Evolutionary conservation across 2,113 vertebrate species (phyloP).

Genomic region (Gadus macrocephalus): DNA sequence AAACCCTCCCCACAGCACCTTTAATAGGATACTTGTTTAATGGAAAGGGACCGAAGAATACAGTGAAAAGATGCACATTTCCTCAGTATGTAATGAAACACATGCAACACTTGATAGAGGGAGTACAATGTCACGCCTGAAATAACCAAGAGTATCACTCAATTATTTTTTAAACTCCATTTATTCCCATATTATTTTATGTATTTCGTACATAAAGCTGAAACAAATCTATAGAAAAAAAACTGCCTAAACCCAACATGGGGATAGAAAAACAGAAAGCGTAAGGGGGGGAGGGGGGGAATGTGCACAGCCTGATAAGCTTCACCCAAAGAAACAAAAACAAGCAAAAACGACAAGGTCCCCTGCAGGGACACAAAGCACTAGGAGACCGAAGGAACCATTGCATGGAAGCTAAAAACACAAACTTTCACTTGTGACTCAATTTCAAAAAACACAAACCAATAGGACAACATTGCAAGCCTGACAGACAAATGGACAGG

Average conservation of each 20-base stretch:
- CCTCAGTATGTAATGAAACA: background rate
- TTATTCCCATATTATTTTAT: constrained; percentile 37
- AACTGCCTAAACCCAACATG: constrained; percentile 37
- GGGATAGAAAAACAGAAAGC: constrained; percentile 13
- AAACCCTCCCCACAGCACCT: no score
- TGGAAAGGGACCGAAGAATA: no score
- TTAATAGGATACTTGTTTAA: no score
- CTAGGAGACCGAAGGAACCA: constrained; percentile 36
- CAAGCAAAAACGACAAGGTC: constrained; percentile 19
- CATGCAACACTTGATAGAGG: background rate
- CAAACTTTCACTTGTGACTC: background rate
- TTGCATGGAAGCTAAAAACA: constrained; percentile 30
- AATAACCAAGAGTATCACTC: background rate
- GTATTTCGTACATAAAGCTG: constrained; percentile 45
- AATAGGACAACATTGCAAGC: no score
- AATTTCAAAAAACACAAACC: no score
- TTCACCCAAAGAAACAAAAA: background rate
- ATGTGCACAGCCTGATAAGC: no score
- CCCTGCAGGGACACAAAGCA: constrained; percentile 28
- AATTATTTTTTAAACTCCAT: constrained; percentile 55
- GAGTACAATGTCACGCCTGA: background rate
- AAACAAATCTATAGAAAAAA: constrained; percentile 32
- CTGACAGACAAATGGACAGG: no score
- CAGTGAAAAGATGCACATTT: no score
- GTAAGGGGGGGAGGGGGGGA: background rate